Conservation (phyloP, 2,113 vertebrate species). For the Aegithalos caudatus region DNA sequence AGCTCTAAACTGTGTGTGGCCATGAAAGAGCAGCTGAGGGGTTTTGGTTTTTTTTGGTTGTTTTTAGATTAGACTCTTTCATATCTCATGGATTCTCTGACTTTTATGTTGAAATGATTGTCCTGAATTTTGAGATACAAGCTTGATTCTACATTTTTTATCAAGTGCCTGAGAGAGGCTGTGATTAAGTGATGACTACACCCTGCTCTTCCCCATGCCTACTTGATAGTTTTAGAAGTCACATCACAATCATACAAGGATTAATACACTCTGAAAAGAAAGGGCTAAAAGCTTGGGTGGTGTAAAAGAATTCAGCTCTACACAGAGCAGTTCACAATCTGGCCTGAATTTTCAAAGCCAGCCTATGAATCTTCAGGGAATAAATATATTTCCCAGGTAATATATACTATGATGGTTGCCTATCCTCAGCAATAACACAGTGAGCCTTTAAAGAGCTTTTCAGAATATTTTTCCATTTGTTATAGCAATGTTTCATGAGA, state of each 20-base stretch:
- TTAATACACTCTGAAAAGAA: neutral
- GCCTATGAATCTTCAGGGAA: neutral
- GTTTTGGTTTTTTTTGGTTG: neutral
- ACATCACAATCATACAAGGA: neutral
- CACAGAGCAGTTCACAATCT: neutral
- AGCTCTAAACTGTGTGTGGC: neutral
- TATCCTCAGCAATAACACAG: neutral
- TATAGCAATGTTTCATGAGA: neutral
- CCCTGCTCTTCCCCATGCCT: fast-evolving
- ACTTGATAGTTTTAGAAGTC: neutral
- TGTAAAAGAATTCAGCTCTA: neutral
- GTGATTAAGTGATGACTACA: neutral
- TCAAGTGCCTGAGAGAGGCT: neutral
- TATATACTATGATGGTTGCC: neutral
- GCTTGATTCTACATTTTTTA: neutral
- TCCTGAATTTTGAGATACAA: neutral
- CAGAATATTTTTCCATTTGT: neutral
- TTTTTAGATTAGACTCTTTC: neutral
- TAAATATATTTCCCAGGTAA: neutral
- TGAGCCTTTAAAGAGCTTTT: neutral
- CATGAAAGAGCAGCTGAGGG: slow-evolving; percentile 6
- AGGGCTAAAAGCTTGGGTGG: neutral
- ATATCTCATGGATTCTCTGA: neutral
- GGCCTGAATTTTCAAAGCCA: neutral
- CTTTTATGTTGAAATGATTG: neutral